phyloP scores from a whole-genome alignment of 2,888 invertebrate genomes.

The Sphinx pinastri region DNA sequence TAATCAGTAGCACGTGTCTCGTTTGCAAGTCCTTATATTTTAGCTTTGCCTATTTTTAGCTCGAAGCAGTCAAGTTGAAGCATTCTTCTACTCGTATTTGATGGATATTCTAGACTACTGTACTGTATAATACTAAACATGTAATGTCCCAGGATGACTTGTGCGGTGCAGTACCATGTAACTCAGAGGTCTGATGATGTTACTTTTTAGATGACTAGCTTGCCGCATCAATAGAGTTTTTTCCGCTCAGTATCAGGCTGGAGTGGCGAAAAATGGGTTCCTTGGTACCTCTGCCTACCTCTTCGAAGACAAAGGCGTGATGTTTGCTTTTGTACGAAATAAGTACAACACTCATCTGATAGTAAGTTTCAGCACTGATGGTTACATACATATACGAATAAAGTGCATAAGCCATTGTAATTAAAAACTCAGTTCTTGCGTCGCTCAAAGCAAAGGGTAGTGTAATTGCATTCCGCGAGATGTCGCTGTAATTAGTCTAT shows the following conservation, averaged over 20 bases:
- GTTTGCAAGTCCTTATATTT: too few species aligned
- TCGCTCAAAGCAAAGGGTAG: slow-evolving; percentile 1
- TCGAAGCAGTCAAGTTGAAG: too few species aligned
- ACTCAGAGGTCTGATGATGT: not conserved
- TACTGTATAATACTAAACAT: too few species aligned
- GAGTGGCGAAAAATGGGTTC: not conserved
- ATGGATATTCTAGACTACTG: too few species aligned
- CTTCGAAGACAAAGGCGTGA: not conserved
- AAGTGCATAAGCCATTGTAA: not conserved
- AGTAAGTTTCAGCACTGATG: too few species aligned
- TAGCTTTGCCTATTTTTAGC: too few species aligned
- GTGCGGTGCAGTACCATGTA: not conserved
- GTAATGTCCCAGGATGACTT: too few species aligned
- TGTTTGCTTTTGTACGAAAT: not conserved
- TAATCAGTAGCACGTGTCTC: too few species aligned
- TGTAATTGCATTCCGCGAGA: slow-evolving; percentile 12
- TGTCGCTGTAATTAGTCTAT: slow-evolving; percentile 1
- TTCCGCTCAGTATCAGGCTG: too few species aligned
- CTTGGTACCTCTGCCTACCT: not conserved
- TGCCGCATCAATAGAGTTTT: not conserved
- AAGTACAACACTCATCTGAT: too few species aligned
- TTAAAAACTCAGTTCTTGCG: not conserved
- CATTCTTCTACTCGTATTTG: too few species aligned
- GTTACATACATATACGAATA: too few species aligned
- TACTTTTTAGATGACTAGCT: not conserved